These are phyloP conservation scores for Ephialtes manifestator DNA, from an alignment of 2,888 invertebrate species.

Conservation along the genomic window DNA sequence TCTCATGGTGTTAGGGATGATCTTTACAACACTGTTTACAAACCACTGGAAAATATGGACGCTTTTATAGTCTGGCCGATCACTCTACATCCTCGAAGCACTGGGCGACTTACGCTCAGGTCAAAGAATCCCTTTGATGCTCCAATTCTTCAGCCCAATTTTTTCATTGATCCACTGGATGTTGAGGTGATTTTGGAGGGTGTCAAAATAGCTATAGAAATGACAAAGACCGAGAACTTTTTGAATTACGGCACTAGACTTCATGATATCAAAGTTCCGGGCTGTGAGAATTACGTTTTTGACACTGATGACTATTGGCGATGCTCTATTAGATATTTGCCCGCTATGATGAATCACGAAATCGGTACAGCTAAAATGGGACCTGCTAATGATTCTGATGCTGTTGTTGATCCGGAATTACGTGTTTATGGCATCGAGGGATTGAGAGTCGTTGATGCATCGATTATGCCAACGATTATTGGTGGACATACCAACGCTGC, in stretches of 20 bases:
- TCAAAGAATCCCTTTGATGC: constrained; percentile 91
- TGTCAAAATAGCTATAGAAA: constrained; percentile 87
- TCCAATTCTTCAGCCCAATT: constrained; percentile 93
- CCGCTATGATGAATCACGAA: constrained; percentile 89
- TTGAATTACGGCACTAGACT: constrained; percentile 85
- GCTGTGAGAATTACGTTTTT: constrained; percentile 87
- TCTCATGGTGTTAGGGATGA: constrained; percentile 83
- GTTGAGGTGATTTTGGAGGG: constrained; percentile 84
- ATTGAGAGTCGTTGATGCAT: constrained; percentile 88
- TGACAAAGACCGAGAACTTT: constrained; percentile 86
- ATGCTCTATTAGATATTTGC: constrained; percentile 88
- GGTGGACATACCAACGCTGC: constrained; percentile 88
- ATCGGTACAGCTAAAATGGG: constrained; percentile 89
- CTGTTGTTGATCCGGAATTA: constrained; percentile 88
- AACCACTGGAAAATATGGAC: constrained; percentile 85
- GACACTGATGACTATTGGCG: constrained; percentile 89
- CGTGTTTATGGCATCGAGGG: constrained; percentile 87
- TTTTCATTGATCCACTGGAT: constrained; percentile 89
- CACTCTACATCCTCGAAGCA: constrained; percentile 90
- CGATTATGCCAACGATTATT: constrained; percentile 88
- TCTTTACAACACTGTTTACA: constrained; percentile 85
- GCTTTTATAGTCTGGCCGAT: constrained; percentile 89
- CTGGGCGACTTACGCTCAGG: constrained; percentile 89
- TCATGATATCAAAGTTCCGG: constrained; percentile 86
- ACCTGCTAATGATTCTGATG: constrained; percentile 86